Conservation (phyloP, 2,113 vertebrate species). For the Xenopus borealis region DNA sequence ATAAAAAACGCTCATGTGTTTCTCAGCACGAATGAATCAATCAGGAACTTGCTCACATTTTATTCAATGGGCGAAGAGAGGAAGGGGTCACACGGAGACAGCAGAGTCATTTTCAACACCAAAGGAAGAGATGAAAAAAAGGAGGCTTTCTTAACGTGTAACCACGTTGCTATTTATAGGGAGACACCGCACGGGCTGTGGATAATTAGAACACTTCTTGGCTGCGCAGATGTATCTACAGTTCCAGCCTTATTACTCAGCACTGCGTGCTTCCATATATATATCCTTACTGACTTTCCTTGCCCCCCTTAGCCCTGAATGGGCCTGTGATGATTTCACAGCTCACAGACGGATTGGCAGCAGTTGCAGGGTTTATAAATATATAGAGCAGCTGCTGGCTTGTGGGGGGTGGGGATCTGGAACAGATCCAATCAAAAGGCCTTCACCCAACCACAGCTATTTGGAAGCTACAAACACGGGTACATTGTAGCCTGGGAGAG, state of each 20-base stretch:
- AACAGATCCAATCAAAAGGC: not conserved
- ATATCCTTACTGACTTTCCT: not conserved
- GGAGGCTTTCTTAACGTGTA: too few relatives aligned
- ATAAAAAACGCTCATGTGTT: too few relatives aligned
- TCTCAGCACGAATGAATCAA: too few relatives aligned
- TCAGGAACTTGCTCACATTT: too few relatives aligned
- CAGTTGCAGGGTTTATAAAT: slow-evolving; percentile 35
- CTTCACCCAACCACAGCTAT: not conserved
- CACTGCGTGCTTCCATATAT: not conserved
- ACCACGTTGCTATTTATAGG: too few relatives aligned
- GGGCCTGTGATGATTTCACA: slow-evolving; percentile 41
- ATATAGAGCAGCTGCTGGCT: slow-evolving; percentile 29
- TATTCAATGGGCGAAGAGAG: too few relatives aligned
- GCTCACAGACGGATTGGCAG: slow-evolving; percentile 35
- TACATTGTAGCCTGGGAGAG: not conserved
- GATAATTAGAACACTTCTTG: too few relatives aligned
- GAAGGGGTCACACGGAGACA: too few relatives aligned
- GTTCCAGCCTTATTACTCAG: not conserved
- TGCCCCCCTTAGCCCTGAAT: slow-evolving; percentile 4
- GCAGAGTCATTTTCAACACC: too few relatives aligned
- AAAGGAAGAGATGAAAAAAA: too few relatives aligned
- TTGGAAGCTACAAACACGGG: not conserved
- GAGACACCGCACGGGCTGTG: too few relatives aligned
- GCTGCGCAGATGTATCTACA: too few relatives aligned
- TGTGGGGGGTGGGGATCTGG: slow-evolving; percentile 22